Evolutionary conservation across 1,140 invertebrate species (phyloP), one percentile per base, ranked within the genome.

Genomic region (Grapholita molesta): DNA sequence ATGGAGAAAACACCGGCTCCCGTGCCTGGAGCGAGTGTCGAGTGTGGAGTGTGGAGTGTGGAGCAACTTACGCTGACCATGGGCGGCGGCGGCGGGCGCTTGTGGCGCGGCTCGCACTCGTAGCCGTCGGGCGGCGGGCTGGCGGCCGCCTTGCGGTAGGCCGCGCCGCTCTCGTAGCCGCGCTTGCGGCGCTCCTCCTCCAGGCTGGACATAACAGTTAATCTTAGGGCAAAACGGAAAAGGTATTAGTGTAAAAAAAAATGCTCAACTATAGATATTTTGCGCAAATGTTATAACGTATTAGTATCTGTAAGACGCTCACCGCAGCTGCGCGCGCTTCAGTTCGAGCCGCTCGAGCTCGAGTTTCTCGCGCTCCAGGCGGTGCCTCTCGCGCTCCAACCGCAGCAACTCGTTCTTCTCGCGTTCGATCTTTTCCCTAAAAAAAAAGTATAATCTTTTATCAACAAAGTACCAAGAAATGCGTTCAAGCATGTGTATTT

Each of bases 261-360:
- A n/a, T n/a, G n/a, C n/a, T n/a, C n/a, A n/a, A n/a, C n/a, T n/a
- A n/a, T n/a, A n/a, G n/a, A n/a, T n/a, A n/a, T n/a, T n/a, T n/a
- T n/a, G n/a, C n/a, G n/a, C n/a, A n/a, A n/a, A n/a, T n/a, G n/a
- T n/a, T n/a, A n/a, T n/a, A n/a, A n/a, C n/a, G n/a, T n/a, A n/a
- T 8, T 70, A 30, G 11, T 33, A 9, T 61, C 65, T 2, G 57
- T 57, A 66, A 57, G 57, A 23, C 33, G 67, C 33, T 52, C 87
- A 94, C 93, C 93, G 93, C 89, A 96, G 92, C 77, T 96, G 95
- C 75, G 95, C 95, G 42, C 96, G 93, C 82, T 97, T 96, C 38
- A 97, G 83, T 80, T 98, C 97, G 72, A 97, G 93, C 75, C 96
- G 94, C 77, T 98, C 97, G 61, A 96, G 91, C 80, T 97, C 96